These are phyloP conservation scores for Aphodius sticticus DNA, from an alignment of 2,888 invertebrate genomes.

Conservation along the genomic window DNA sequence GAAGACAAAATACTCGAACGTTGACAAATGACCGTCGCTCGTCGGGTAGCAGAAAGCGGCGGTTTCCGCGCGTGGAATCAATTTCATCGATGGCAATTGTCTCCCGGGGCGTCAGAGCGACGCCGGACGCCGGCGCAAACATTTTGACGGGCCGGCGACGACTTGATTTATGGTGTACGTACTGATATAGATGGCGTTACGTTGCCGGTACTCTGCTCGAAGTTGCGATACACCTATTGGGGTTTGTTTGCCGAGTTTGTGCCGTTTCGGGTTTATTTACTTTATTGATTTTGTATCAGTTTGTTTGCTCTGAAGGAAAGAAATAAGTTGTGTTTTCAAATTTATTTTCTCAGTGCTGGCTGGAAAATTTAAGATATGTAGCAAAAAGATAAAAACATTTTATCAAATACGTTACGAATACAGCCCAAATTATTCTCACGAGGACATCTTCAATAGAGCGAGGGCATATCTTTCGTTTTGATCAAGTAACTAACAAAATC, in stretches of 20 bases:
- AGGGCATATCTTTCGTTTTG: too few relatives aligned
- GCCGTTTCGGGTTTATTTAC: not conserved
- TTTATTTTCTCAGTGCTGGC: too few relatives aligned
- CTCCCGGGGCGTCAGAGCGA: not conserved
- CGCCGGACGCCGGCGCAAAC: not conserved
- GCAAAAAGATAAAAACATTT: too few relatives aligned
- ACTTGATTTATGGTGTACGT: conserved; percentile 4
- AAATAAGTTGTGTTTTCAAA: not conserved
- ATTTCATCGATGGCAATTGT: conserved; percentile 4
- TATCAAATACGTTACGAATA: too few relatives aligned
- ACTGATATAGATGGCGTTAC: not conserved
- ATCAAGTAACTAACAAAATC: too few relatives aligned
- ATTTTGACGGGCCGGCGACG: not conserved
- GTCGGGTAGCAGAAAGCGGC: not conserved
- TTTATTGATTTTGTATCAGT: not conserved
- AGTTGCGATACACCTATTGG: not conserved
- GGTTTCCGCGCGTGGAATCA: not conserved
- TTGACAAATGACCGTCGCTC: conserved; percentile 37
- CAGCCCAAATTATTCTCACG: too few relatives aligned
- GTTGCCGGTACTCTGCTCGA: not conserved
- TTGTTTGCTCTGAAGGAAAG: not conserved
- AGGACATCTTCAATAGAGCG: too few relatives aligned
- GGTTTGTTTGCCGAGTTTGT: not conserved
- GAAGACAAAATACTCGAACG: conserved; percentile 37
- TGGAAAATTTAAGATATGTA: too few relatives aligned